Evolutionary conservation across 2,113 vertebrate genomes (phyloP).

Genomic region (Fulmarus glacialis): DNA sequence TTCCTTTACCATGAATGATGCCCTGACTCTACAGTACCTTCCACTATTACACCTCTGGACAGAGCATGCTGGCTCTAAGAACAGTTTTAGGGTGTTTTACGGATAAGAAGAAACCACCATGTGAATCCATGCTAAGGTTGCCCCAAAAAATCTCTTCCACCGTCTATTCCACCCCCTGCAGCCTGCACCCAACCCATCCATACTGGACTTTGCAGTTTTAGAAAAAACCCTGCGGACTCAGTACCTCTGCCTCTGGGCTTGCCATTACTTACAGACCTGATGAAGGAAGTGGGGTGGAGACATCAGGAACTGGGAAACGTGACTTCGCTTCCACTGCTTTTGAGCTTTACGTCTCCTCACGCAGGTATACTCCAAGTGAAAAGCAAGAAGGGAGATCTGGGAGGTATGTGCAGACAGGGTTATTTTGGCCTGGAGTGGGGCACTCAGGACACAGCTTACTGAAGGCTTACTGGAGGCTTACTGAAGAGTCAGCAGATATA

Average conservation of each 20-base stretch:
- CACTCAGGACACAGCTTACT: not conserved
- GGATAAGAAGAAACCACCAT: not conserved
- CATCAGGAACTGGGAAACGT: not conserved
- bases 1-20: not conserved
- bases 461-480: not conserved
- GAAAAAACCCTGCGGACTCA: accelerated
- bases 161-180: not conserved
- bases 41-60: not conserved
- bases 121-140: not conserved
- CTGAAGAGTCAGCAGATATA: not conserved
- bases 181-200: not conserved
- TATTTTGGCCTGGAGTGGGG: accelerated
- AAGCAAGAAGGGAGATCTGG: not conserved
- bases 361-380: not conserved
- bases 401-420: not conserved
- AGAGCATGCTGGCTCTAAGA: not conserved
- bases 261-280: not conserved
- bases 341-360: not conserved
- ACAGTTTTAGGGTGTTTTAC: not conserved
- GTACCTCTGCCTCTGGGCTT: not conserved
- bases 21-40: not conserved
- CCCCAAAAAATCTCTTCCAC: not conserved
- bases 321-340: not conserved
- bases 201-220: not conserved
- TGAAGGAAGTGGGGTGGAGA: not conserved